Percentiles rank a stretch among this genome's conserved stretches.
Conservation (phyloP, 2,113 vertebrate genomes). For the Daubentonia madagascariensis region DNA sequence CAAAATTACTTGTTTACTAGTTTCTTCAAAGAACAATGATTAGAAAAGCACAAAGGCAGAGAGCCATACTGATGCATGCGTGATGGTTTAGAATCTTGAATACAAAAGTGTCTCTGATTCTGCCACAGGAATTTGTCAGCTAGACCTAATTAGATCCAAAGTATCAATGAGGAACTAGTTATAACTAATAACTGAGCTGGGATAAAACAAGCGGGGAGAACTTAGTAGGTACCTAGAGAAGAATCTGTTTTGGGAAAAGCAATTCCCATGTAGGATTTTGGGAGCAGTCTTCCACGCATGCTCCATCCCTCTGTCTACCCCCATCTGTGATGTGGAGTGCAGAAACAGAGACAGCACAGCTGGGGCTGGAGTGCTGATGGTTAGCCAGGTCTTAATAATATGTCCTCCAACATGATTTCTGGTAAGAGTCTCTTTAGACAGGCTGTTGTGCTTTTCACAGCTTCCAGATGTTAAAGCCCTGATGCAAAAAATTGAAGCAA, state of each 20-base stretch:
- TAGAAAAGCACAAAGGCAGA: neutral
- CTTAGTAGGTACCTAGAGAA: neutral
- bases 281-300: neutral
- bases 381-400: conserved; percentile 51
- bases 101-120: neutral
- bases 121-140: neutral
- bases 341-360: neutral
- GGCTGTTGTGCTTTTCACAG: conserved; percentile 50
- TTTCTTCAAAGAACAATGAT: conserved; percentile 14
- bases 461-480: conserved; percentile 76
- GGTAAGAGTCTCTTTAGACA: conserved; percentile 62
- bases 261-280: neutral
- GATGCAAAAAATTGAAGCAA: conserved; percentile 81
- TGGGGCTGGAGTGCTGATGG: neutral
- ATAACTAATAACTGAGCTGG: neutral
- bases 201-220: neutral
- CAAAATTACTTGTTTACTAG: conserved; percentile 32
- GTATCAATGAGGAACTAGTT: neutral
- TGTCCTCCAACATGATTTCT: conserved; percentile 50
- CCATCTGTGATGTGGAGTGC: neutral
- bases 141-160: conserved; percentile 26
- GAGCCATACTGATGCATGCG: neutral
- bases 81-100: neutral
- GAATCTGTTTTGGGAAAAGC: neutral
- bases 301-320: neutral